Percentiles rank a stretch among this genome's conserved stretches.
Conservation (phyloP, 1,140 invertebrate species). For the Streblospio benedicti region DNA sequence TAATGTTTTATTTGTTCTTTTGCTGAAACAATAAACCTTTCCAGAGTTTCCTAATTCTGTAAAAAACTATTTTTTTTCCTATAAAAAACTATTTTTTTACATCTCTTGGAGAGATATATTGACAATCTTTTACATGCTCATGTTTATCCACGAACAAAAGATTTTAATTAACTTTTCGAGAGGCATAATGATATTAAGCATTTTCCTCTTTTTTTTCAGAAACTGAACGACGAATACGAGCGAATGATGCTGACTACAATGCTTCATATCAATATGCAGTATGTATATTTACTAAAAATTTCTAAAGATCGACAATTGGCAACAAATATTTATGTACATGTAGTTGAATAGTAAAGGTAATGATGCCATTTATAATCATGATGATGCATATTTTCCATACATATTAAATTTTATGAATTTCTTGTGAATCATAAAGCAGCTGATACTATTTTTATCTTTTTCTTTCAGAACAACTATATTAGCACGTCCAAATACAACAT, state of each 20-base stretch:
- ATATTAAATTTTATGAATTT: neutral
- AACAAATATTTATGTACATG: neutral
- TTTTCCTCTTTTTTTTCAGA: slow-evolving; percentile 57
- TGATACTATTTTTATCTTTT: neutral
- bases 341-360: neutral
- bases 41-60: too few species aligned
- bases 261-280: slow-evolving; percentile 95
- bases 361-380: neutral
- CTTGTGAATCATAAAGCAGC: neutral
- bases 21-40: too few species aligned
- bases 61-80: too few species aligned
- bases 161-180: too few species aligned
- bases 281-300: slow-evolving; percentile 49
- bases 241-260: slow-evolving; percentile 91
- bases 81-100: too few species aligned
- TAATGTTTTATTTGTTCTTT: too few species aligned
- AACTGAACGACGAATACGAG: slow-evolving; percentile 85
- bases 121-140: too few species aligned
- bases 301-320: neutral
- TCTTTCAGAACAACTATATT: slow-evolving; percentile 90
- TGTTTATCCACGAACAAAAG: too few species aligned
- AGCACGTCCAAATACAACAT: slow-evolving; percentile 90
- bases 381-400: neutral
- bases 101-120: too few species aligned
- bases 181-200: too few species aligned